Base-by-base conservation (phyloP, 1,140 invertebrate genomes). In the Sycophila sp. region DNA sequence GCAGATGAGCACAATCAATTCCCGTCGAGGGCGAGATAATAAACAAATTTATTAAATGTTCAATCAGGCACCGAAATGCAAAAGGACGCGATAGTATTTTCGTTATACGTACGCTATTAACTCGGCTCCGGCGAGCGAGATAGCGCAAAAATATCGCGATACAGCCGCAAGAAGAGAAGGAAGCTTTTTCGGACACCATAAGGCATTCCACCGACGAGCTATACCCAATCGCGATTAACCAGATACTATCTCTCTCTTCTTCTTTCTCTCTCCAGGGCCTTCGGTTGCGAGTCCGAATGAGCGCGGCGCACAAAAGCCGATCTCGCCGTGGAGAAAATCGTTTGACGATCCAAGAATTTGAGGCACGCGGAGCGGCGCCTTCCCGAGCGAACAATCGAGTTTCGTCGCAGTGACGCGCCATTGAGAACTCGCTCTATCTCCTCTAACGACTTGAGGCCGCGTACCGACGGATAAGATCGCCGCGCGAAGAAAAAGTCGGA, bases 331-430 rank as follows among this genome's bases (percentile, higher is more conserved):
- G 49, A 11, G 49, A 38, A 58, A 36, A 58, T 58, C 51, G 51
- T 49, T 55, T 76, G 76, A 77, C 71, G 69, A 73, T 71, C 42
- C 19, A 22, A 58, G 71, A 73, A 76, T 78, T 77, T 71, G 49
- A 68, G 69, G 74, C 77, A 77, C 73, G 45, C 63, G 45, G 30
- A 40, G 72, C 77, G 68, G 76, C 71, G 76, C 77, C 77, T 77
- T 78, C 74, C 69, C 71, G 28, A 69, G 75, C 36, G 68, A 76
- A 77, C 71, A 74, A 76, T 77, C 74, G 71, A 19, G 53, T 49
- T 72, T 69, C 71, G 22, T 45, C 58, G 55, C 38, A 15, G 24
- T 55, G 65, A n/a, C 36, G 47, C 34, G 62, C 34, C 22, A 58
- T 58, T 24, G 51, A 38, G 36, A 58, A 26, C 53, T 56, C n/a